Evolutionary conservation across 1,140 invertebrate genomes (phyloP), one percentile per base, ranked within the genome.

Genomic region (Calosoma granatense): DNA sequence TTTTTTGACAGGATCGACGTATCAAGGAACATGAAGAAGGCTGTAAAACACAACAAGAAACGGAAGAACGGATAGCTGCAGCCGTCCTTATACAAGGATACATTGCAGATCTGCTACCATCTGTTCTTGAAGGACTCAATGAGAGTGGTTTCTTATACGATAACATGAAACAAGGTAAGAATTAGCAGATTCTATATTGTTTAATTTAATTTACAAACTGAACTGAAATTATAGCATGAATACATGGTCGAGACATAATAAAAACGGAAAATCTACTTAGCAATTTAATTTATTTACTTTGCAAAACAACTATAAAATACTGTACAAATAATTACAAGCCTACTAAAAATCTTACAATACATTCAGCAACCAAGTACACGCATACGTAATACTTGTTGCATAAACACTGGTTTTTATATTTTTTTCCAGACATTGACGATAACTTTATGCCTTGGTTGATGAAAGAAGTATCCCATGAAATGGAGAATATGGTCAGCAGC

Each of bases 371-470:
- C 66, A 65, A 61, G 64, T 64, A 63, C 36, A 62, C 58, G 20
- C 20, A 51, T 17, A 51, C 6, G 6, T 36, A 9, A n/a, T 36
- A 36, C 26, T 36, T 36, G 26, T 36, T 51, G 20, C 6, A 53
- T 47, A 21, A 41, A 57, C 22, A 12, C 22, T 19, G 61, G 12
- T 55, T 12, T 56, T 23, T 30, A 20, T 22, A 11, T 39, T 51
- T 65, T 60, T 51, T 70, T 70, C n/a, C 66, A 82, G 83, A 85
- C 56, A 74, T 87, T 0, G 87, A 91, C 65, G 86, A 89, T 63
- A 82, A 81, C 47, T 87, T 92, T 70, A 84, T 92, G 78, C 88
- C 89, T n/a, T 94, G 90, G 90, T 72, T 94, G 58, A 83, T 90
- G 71, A 81, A 83, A 14, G 86, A 90, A 70, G 88, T 94, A 14